Percentiles rank a stretch among this genome's conserved stretches.
Evolutionary conservation across 1,140 invertebrate genomes (phyloP).

Genomic region (Camponotus floridanus): DNA sequence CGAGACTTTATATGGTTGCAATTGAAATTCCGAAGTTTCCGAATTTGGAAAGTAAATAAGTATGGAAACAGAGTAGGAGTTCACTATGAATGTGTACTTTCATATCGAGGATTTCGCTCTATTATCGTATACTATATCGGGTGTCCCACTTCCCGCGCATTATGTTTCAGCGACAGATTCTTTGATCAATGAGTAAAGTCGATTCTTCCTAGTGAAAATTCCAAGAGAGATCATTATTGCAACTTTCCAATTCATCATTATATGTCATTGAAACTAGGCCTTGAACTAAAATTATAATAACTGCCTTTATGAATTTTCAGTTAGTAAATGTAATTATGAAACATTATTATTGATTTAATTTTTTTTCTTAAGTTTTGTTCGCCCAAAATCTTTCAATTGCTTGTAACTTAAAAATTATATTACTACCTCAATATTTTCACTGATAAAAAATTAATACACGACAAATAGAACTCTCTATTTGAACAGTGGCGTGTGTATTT

Average conservation of each 20-base stretch:
- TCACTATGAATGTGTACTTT: constrained; percentile 17
- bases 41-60: constrained; percentile 1
- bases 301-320: background rate
- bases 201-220: background rate
- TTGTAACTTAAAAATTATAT: background rate
- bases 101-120: constrained; percentile 26
- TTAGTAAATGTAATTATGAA: background rate
- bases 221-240: background rate
- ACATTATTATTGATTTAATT: background rate
- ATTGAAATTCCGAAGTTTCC: background rate
- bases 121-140: constrained; percentile 41
- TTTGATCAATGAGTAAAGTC: constrained; percentile 1
- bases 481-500: no score
- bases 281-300: background rate
- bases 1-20: background rate
- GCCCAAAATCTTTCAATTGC: background rate
- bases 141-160: constrained; percentile 41
- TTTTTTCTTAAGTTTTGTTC: background rate
- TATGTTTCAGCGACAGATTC: constrained; percentile 34
- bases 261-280: background rate
- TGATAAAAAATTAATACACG: constrained; percentile 1
- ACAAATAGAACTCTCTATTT: background rate
- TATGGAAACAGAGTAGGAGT: constrained; percentile 10
- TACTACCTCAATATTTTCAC: background rate
- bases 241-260: constrained; percentile 23